Percentiles rank a stretch among this genome's conserved stretches.
Evolutionary conservation across 2,113 vertebrate genomes (phyloP).

Genomic region (Ophthalmolycus amberensis): DNA sequence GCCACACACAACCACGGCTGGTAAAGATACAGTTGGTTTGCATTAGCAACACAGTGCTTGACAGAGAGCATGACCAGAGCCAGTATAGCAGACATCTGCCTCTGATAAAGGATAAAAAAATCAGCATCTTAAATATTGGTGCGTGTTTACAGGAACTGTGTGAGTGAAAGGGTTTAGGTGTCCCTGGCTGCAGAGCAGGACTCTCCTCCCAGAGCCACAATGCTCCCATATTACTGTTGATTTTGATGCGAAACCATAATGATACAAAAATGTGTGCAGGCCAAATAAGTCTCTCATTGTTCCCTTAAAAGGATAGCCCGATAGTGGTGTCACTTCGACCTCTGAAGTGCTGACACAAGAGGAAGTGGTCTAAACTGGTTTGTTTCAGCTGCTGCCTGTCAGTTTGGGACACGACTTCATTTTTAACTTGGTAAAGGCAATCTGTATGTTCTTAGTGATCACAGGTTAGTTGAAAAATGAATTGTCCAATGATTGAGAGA

Average conservation of each 20-base stretch:
- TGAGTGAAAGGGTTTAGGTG: slow-evolving; percentile 20
- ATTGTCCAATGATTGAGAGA: slow-evolving; percentile 3
- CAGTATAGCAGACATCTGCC: not conserved
- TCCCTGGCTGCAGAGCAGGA: slow-evolving; percentile 33
- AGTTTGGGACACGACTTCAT: not conserved
- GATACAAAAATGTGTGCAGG: not conserved
- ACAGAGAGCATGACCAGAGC: not conserved
- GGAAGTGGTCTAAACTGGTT: slow-evolving; percentile 31
- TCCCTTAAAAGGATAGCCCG: not conserved
- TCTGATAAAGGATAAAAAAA: slow-evolving; percentile 7
- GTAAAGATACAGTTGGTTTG: not conserved
- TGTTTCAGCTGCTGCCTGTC: not conserved
- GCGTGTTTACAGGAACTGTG: not conserved
- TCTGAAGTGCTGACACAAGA: slow-evolving; percentile 29
- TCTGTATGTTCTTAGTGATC: not conserved
- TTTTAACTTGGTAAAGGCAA: not conserved
- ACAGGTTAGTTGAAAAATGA: not conserved
- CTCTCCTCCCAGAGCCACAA: not conserved
- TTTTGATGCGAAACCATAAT: not conserved
- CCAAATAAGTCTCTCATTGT: not conserved
- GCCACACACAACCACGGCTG: not conserved
- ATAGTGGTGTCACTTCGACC: not conserved
- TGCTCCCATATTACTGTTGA: not conserved
- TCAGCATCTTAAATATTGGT: slow-evolving; percentile 6
- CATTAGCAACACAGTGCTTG: not conserved